A percentile compares a stretch with the other conserved stretches of the same genome.
Evolutionary conservation across 2,888 invertebrate genomes (phyloP).

Genomic region (Alloplasta piceator): DNA sequence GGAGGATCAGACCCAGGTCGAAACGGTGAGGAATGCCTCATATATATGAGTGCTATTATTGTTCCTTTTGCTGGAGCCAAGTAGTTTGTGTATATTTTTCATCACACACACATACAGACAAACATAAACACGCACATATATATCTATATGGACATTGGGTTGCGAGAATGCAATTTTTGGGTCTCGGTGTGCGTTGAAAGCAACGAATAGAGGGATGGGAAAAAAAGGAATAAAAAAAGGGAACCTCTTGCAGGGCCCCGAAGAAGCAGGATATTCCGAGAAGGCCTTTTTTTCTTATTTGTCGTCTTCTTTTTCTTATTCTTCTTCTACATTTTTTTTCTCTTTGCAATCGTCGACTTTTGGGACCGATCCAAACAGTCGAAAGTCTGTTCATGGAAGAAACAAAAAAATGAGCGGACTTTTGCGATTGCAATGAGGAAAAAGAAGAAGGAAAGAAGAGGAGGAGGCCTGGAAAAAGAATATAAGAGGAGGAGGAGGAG

Average conservation of each 20-base stretch:
- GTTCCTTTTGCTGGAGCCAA: background rate
- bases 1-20: too few relatives aligned
- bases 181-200: slow-evolving; percentile 16
- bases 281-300: slow-evolving; percentile 23
- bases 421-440: slow-evolving; percentile 42
- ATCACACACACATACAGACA: background rate
- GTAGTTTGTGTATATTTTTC: background rate
- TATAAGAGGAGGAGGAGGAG: slow-evolving; percentile 42
- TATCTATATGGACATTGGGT: background rate
- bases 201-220: background rate
- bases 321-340: slow-evolving; percentile 47
- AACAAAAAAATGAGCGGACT: slow-evolving; percentile 56
- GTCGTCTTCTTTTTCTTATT: slow-evolving; percentile 13
- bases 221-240: slow-evolving; percentile 21
- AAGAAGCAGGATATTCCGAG: slow-evolving; percentile 27
- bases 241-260: slow-evolving; percentile 11
- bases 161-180: slow-evolving; percentile 2
- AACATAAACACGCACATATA: background rate
- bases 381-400: slow-evolving; percentile 11
- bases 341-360: slow-evolving; percentile 42
- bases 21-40: too few relatives aligned
- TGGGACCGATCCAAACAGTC: too few relatives aligned
- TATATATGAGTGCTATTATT: background rate
- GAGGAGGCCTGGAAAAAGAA: slow-evolving; percentile 17
- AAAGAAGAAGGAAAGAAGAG: slow-evolving; percentile 9